Conservation (phyloP, 1,140 invertebrate genomes). For the Drosophila takahashii region DNA sequence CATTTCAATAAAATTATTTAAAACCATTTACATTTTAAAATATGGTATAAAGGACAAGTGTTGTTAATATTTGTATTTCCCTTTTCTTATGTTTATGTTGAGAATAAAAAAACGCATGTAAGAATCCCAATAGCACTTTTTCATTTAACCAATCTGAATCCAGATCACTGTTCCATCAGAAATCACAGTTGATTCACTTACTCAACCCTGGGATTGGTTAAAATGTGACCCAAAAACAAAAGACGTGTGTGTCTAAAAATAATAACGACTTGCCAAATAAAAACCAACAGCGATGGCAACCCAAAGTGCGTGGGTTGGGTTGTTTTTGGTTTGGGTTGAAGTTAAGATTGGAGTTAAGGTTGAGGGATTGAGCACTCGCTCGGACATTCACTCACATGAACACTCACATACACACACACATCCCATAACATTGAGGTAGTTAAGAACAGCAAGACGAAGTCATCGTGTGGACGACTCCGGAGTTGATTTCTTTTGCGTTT, state of each 20-base stretch:
- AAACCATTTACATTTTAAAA: background rate
- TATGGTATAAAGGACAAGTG: too few relatives aligned
- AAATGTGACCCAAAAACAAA: constrained; percentile 54
- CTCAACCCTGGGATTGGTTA: constrained; percentile 39
- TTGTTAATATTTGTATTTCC: too few relatives aligned
- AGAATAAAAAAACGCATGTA: too few relatives aligned
- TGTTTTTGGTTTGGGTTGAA: background rate
- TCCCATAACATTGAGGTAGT: constrained; percentile 58
- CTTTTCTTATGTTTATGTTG: too few relatives aligned
- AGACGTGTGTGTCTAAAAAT: constrained; percentile 69
- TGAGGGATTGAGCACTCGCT: constrained; percentile 33
- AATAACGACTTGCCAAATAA: constrained; percentile 82
- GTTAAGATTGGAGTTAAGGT: constrained; percentile 25
- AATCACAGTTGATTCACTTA: constrained; percentile 46
- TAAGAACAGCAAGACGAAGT: constrained; percentile 58
- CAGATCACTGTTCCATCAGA: constrained; percentile 16
- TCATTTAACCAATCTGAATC: too few relatives aligned
- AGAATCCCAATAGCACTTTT: too few relatives aligned
- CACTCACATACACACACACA: constrained; percentile 20
- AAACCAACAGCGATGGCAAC: constrained; percentile 42
- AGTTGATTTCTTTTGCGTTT: constrained; percentile 80
- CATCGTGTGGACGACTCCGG: constrained; percentile 48
- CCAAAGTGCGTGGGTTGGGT: constrained; percentile 66
- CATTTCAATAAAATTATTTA: background rate
- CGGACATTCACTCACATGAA: constrained; percentile 46